Percentiles rank a stretch among this genome's conserved stretches.
Conservation (phyloP, 1,140 invertebrate genomes). For the Anastatus disparis region DNA sequence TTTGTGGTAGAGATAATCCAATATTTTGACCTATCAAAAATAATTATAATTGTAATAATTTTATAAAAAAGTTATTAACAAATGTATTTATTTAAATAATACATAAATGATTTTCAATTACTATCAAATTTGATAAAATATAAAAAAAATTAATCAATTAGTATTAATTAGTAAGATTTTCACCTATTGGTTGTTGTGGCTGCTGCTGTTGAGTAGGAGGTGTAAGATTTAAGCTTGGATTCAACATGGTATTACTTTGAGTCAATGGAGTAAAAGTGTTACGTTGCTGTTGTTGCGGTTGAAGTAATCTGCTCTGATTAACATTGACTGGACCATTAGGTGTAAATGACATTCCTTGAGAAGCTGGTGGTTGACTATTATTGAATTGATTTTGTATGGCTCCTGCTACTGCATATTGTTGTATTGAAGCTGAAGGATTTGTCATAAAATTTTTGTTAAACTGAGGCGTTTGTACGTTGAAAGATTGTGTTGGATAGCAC, state of each 20-base stretch:
- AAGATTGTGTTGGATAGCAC: conserved; percentile 51
- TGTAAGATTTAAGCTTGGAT: conserved; percentile 30
- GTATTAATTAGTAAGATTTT: neutral
- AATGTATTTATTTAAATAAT: neutral
- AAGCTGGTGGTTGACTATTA: neutral
- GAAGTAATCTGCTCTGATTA: conserved; percentile 45
- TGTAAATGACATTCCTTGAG: conserved; percentile 5
- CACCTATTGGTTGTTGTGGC: conserved; percentile 16
- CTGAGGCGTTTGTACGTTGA: conserved; percentile 56
- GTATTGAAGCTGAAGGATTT: conserved; percentile 26
- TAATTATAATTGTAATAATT: too few species aligned
- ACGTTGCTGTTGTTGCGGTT: conserved; percentile 33
- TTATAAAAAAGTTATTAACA: neutral
- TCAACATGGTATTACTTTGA: conserved; percentile 25
- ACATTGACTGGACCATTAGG: neutral
- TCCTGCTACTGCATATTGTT: conserved; percentile 32
- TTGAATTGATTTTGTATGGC: conserved; percentile 29
- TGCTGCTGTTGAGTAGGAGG: conserved; percentile 1
- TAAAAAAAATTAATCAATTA: neutral
- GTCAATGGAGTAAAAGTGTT: neutral
- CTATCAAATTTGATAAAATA: neutral
- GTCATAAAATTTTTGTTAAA: conserved; percentile 55
- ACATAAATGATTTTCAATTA: too few species aligned
- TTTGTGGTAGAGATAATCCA: conserved; percentile 16
- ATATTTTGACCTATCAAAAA: conserved; percentile 20